Conservation (phyloP, 2,888 invertebrate genomes). For the Heteropelma amictum region DNA sequence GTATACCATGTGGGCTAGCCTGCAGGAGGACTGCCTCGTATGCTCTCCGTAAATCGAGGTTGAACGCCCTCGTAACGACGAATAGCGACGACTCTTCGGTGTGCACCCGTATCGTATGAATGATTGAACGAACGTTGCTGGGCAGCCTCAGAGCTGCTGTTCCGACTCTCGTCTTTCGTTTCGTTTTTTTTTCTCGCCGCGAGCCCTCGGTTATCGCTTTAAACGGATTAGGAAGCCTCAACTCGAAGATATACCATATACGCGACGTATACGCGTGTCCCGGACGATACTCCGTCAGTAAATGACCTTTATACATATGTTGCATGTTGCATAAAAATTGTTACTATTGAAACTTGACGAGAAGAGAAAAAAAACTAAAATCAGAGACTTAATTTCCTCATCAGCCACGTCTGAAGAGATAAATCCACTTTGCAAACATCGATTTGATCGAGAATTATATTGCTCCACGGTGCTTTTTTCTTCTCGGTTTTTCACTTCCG, state of each 20-base stretch:
- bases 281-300: conserved; percentile 43
- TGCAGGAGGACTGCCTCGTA: neutral
- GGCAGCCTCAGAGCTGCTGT: conserved; percentile 70
- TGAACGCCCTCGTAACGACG: conserved; percentile 74
- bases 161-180: conserved; percentile 15
- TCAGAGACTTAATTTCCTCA: too few species aligned
- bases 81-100: conserved; percentile 62
- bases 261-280: conserved; percentile 65
- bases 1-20: conserved; percentile 18
- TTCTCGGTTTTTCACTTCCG: too few species aligned
- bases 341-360: neutral
- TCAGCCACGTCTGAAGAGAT: too few species aligned
- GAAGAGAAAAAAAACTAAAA: too few species aligned
- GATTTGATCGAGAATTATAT: too few species aligned
- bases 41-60: conserved; percentile 58
- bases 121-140: conserved; percentile 64
- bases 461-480: too few species aligned
- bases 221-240: conserved; percentile 76
- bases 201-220: conserved; percentile 62
- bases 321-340: conserved; percentile 1
- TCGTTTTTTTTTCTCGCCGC: conserved; percentile 14
- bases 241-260: conserved; percentile 69
- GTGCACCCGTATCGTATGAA: conserved; percentile 59
- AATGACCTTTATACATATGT: too few species aligned
- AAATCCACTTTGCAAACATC: too few species aligned